phyloP scores from a whole-genome alignment of 1,140 invertebrate species.

The Argopecten irradians region DNA sequence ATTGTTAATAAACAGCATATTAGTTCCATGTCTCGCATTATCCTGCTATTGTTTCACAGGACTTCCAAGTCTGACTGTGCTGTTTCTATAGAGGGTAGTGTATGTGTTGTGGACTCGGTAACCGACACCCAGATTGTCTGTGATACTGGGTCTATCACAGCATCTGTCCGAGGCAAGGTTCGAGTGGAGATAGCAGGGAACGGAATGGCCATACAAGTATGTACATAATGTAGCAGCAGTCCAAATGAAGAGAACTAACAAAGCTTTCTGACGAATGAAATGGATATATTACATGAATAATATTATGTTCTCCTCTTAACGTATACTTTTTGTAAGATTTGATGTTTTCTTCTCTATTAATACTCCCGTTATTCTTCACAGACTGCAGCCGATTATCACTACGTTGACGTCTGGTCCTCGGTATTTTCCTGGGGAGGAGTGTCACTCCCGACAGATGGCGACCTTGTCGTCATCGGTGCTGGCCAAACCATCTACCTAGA shows the following conservation, averaged over 20 bases:
- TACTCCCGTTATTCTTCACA: too few species aligned
- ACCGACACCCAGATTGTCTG: constrained; percentile 55
- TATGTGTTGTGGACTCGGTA: constrained; percentile 50
- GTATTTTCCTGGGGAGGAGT: constrained; percentile 67
- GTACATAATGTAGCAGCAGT: too few species aligned
- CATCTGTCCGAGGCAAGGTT: constrained; percentile 48
- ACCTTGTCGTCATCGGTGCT: constrained; percentile 66
- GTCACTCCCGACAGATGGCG: constrained; percentile 61
- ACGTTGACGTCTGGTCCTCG: constrained; percentile 72
- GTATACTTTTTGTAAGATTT: too few species aligned
- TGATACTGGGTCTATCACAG: constrained; percentile 44
- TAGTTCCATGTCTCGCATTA: background rate
- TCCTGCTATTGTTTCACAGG: constrained; percentile 34
- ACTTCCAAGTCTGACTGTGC: constrained; percentile 23
- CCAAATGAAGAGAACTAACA: too few species aligned
- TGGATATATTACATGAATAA: too few species aligned
- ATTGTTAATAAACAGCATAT: too few species aligned
- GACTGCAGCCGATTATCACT: constrained; percentile 59
- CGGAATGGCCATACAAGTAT: constrained; percentile 53
- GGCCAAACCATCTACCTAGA: constrained; percentile 68
- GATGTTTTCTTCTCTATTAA: too few species aligned
- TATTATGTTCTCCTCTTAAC: too few species aligned
- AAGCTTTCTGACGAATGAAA: too few species aligned
- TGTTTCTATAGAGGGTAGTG: constrained; percentile 55
- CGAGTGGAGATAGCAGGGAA: constrained; percentile 46